Base-by-base conservation (phyloP, 2,797 vertebrate species). In the Danio albolineatus region DNA sequence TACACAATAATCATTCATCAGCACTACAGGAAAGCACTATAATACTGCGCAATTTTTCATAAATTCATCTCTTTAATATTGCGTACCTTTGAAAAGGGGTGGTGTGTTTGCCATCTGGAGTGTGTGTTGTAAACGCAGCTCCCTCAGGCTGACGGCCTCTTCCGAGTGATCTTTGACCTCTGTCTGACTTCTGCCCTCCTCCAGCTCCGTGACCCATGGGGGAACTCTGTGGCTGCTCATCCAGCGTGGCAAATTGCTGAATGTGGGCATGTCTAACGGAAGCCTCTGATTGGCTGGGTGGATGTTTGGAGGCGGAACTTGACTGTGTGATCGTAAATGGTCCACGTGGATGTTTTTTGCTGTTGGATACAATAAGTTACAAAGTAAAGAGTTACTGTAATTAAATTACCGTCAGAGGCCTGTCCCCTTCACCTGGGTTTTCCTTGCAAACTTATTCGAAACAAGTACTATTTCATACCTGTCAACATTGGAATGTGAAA, bases 221-320 rank as follows among this genome's bases (percentile, higher is more conserved):
- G 87, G 83, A 19, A 82, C 59, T 51, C 57, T n/a, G 78, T 91
- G 90, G 80, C 91, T 92, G n/a, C 93, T 95, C 48, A 95, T 87
- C 94, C 95, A 95, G 53, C 93, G 88, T 0, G 95, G 94, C 76
- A 95, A 93, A 77, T 90, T 89, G 64, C 88, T 88, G 65, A 78
- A 77, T 73, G 82, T 48, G 56, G 0, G 53, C 6, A 71, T 6
- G 13, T 73, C 48, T 7, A 49, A 73, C 60, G 13, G 13, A 16
- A 43, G 87, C 76, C 36, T 85, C 69, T 9, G 86, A 61, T 56
- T 78, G 0, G 10, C 14, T 2, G 19, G 41, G 16, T 5, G 60
- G 56, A 14, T 51, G 7, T 46, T 54, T 17, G 10, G 36, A 0
- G 46, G n/a, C 2, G 60, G 53, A 5, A 41, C 12, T 19, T n/a